phyloP scores from a whole-genome alignment of 2,113 vertebrate genomes.

The Aphelocoma coerulescens region DNA sequence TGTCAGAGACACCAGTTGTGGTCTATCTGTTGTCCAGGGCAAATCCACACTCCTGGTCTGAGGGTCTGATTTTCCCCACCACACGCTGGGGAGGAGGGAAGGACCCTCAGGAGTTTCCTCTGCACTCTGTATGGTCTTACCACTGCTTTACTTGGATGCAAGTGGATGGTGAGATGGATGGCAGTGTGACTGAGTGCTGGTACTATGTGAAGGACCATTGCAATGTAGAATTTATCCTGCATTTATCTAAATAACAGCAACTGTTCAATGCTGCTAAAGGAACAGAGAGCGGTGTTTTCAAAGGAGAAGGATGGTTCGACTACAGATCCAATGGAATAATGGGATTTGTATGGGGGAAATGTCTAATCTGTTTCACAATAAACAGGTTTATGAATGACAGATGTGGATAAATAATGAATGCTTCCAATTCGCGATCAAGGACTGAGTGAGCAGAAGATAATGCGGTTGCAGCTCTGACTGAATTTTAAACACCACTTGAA shows the following conservation, averaged over 20 bases:
- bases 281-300: background rate
- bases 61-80: background rate
- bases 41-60: background rate
- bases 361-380: slow-evolving; percentile 39
- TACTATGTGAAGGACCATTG: background rate
- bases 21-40: background rate
- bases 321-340: slow-evolving; percentile 17
- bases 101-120: background rate
- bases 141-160: background rate
- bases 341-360: slow-evolving; percentile 2
- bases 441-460: background rate
- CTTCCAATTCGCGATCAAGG: background rate
- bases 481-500: slow-evolving; percentile 28
- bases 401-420: slow-evolving; percentile 38
- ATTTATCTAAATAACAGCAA: background rate
- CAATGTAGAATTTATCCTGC: background rate
- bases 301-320: background rate
- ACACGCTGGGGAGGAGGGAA: rapidly evolving
- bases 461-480: background rate
- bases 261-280: background rate
- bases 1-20: background rate
- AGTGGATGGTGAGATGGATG: background rate
- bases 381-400: slow-evolving; percentile 47
- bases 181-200: background rate
- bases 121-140: background rate